A percentile compares a stretch with the other conserved stretches of the same genome.
Conservation (phyloP, 2,113 vertebrate species). For the Lophotis ruficrista region DNA sequence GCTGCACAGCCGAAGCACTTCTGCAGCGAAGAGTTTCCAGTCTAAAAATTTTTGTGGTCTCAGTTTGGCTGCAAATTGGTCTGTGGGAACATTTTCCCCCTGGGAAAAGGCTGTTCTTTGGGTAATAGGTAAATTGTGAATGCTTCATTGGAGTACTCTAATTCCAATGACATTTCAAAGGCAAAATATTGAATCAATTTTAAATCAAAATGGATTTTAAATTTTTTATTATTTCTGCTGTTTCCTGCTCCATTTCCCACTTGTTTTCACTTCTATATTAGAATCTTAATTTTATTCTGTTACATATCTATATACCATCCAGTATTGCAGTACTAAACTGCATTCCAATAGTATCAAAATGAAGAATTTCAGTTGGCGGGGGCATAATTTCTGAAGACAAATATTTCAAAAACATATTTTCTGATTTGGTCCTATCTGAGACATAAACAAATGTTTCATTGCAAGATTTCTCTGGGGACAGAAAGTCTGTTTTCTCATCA, state of each 20-base stretch:
- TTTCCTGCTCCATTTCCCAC: conserved; percentile 49
- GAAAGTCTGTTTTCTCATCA: conserved; percentile 40
- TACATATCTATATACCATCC: not conserved
- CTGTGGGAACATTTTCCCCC: not conserved
- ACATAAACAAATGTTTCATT: not conserved
- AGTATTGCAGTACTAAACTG: not conserved
- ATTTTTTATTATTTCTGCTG: conserved; percentile 53
- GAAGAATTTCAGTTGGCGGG: conserved; percentile 6
- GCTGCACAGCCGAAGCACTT: not conserved
- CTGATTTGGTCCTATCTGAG: not conserved
- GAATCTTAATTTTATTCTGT: conserved; percentile 52
- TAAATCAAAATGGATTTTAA: conserved; percentile 56
- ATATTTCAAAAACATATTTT: not conserved
- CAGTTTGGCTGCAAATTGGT: not conserved
- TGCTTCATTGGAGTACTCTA: conserved; percentile 18
- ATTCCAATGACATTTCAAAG: conserved; percentile 58
- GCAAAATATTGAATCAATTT: conserved; percentile 60
- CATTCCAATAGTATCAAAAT: not conserved
- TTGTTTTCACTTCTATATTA: conserved; percentile 54
- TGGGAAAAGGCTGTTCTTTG: conserved; percentile 14
- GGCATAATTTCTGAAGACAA: not conserved
- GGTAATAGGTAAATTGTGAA: conserved; percentile 50
- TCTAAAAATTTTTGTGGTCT: not conserved
- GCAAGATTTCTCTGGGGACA: conserved; percentile 35
- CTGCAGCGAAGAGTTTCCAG: not conserved